These are phyloP conservation scores for Pseudochirops cupreus DNA, from an alignment of 2,797 vertebrate species.

Conservation along the genomic window DNA sequence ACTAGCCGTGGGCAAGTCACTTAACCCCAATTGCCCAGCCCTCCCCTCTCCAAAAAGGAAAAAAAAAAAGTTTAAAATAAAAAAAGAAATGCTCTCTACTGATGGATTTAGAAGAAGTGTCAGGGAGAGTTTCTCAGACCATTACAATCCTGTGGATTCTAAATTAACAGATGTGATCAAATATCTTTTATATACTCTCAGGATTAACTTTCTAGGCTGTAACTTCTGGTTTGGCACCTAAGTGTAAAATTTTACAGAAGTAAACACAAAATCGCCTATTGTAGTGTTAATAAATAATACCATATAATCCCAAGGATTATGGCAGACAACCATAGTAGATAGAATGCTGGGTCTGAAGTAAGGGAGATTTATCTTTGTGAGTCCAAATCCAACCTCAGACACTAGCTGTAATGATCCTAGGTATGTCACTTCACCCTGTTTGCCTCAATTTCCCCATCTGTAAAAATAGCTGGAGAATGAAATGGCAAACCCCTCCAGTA, in stretches of 20 bases:
- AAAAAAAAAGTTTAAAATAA: too few species aligned
- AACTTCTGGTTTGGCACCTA: neutral
- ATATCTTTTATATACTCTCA: neutral
- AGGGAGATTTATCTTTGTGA: too few species aligned
- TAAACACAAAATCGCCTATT: neutral
- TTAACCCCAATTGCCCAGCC: too few species aligned
- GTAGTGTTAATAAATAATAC: neutral
- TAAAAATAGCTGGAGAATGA: too few species aligned
- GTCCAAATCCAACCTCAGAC: too few species aligned
- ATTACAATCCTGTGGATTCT: neutral
- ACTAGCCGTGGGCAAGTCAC: too few species aligned
- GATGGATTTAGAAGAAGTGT: neutral
- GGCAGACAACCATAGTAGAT: neutral
- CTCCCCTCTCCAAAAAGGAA: too few species aligned
- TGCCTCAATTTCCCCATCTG: too few species aligned
- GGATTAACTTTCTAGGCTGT: neutral
- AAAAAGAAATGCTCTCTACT: neutral
- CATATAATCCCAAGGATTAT: neutral
- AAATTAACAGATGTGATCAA: neutral
- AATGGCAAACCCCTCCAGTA: too few species aligned
- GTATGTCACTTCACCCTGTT: too few species aligned
- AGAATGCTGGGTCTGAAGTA: neutral
- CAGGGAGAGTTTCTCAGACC: neutral
- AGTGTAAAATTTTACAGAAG: neutral
- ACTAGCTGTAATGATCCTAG: too few species aligned